phyloP scores from a whole-genome alignment of 2,888 invertebrate species.

The Myopa tessellatipennis region DNA sequence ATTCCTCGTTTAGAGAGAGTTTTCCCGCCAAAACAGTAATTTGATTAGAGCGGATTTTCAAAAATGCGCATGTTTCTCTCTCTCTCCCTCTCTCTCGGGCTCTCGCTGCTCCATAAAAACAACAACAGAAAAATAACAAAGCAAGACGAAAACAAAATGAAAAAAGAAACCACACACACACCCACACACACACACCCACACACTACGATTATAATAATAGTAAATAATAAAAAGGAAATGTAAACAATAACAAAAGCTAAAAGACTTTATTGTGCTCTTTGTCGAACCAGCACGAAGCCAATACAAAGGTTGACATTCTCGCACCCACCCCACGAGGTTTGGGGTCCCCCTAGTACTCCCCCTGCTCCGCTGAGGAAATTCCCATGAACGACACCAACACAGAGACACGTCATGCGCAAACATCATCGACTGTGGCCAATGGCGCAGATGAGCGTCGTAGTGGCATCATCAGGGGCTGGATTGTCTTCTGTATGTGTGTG shows the following conservation, averaged over 20 bases:
- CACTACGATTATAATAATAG: not conserved
- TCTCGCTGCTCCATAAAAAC: not conserved
- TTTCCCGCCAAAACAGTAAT: slow-evolving; percentile 10
- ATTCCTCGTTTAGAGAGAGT: not conserved
- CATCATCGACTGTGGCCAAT: slow-evolving; percentile 55
- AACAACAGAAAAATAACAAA: not conserved
- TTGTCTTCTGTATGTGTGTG: not conserved
- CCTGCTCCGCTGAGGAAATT: not conserved
- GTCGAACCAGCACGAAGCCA: slow-evolving; percentile 27
- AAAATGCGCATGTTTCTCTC: not conserved
- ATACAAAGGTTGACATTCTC: not conserved
- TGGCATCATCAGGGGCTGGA: slow-evolving; percentile 28
- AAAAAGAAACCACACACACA: slow-evolving; percentile 6
- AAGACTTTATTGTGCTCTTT: slow-evolving; percentile 45
- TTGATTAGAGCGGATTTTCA: not conserved
- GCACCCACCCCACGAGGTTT: not conserved
- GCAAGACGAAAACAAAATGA: not conserved
- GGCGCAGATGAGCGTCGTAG: slow-evolving; percentile 54
- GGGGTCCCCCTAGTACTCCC: not conserved
- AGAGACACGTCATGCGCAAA: slow-evolving; percentile 31
- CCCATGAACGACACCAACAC: slow-evolving; percentile 1
- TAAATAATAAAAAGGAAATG: slow-evolving; percentile 34
- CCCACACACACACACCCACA: slow-evolving; percentile 9
- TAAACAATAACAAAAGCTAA: slow-evolving; percentile 29
- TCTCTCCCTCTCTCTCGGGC: no score